Evolutionary conservation across 2,888 invertebrate genomes (phyloP).

Genomic region (Therioaphis trifolii): DNA sequence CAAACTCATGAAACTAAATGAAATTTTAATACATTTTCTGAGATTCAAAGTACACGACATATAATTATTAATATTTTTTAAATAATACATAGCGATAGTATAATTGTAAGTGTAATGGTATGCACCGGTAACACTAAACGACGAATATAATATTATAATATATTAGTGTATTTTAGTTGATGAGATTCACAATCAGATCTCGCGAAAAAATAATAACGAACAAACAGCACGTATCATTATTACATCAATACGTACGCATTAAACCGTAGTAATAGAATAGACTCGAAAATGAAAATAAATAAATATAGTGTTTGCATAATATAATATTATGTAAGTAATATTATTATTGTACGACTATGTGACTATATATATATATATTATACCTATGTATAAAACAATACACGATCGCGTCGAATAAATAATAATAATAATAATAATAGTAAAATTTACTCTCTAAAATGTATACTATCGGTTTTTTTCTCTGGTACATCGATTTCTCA

Average conservation of each 20-base stretch:
- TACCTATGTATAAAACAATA: neutral
- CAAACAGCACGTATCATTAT: no score
- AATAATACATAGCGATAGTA: neutral
- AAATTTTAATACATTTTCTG: slow-evolving; percentile 40
- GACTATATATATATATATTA: no score
- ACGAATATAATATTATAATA: neutral
- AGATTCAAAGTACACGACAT: slow-evolving; percentile 39
- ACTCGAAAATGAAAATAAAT: no score
- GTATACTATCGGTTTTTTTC: slow-evolving; percentile 35
- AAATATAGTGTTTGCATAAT: no score
- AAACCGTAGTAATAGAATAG: no score
- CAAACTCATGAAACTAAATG: slow-evolving; percentile 5
- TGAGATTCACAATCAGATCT: slow-evolving; percentile 39
- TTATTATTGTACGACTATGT: neutral
- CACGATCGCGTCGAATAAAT: neutral
- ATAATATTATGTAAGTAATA: neutral
- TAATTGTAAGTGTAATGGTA: no score
- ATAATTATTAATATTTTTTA: neutral
- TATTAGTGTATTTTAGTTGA: neutral
- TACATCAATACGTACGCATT: no score
- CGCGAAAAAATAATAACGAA: neutral
- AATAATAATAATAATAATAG: neutral
- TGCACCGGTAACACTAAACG: neutral
- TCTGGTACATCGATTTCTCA: no score
- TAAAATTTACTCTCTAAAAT: slow-evolving; percentile 33